Evolutionary conservation across 2,113 vertebrate species (phyloP).

Genomic region (Cynocephalus volans): DNA sequence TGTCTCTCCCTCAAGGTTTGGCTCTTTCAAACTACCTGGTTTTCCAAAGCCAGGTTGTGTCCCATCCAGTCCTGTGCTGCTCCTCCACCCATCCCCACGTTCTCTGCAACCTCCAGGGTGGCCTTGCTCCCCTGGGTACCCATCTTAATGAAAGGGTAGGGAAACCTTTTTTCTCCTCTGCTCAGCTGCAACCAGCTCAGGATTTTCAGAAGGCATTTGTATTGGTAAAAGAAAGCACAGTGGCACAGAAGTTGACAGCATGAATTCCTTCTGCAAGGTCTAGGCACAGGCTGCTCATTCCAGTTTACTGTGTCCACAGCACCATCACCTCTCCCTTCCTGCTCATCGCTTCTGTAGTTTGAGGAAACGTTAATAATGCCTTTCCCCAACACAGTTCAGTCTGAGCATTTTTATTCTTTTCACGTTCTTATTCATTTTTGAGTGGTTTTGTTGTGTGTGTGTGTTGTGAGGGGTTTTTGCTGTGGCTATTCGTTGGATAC

Average conservation of each 20-base stretch:
- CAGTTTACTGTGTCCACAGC: not conserved
- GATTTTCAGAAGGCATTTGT: not conserved
- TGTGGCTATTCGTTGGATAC: not conserved
- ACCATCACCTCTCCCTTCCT: not conserved
- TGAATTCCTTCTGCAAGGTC: no score
- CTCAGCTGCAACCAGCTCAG: not conserved
- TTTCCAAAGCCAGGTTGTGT: not conserved
- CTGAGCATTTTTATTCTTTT: not conserved
- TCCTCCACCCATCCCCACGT: accelerated
- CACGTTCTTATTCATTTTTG: not conserved
- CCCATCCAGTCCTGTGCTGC: not conserved
- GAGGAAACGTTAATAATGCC: not conserved
- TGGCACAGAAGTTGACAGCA: no score
- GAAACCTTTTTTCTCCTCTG: not conserved
- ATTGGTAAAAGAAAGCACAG: not conserved
- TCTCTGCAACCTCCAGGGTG: not conserved
- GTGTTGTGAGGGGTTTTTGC: not conserved
- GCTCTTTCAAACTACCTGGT: not conserved
- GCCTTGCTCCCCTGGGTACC: not conserved
- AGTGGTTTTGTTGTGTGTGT: not conserved
- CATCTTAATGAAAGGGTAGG: not conserved
- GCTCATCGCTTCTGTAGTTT: not conserved
- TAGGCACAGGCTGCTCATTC: no score
- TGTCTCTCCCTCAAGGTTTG: accelerated
- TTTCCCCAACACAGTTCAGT: not conserved